Evolutionary conservation across 2,888 invertebrate species (phyloP), one percentile per base, ranked within the genome.

Genomic region (Callinectes sapidus): DNA sequence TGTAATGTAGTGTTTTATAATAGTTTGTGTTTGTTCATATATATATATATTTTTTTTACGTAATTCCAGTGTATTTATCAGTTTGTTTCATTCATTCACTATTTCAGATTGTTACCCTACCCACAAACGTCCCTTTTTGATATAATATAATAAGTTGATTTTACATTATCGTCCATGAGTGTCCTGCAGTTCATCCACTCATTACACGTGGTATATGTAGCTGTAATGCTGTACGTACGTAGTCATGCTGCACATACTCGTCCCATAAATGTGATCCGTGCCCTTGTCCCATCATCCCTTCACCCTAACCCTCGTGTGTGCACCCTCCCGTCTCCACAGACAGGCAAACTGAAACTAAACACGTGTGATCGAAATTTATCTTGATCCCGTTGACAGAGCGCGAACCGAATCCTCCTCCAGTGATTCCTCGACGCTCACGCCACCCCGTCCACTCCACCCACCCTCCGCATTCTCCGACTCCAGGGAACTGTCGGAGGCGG

Each of bases 391-490:
- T 85, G 61, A 66, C 89, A 93, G 92, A 91, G 61, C 85, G 61
- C 92, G 88, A 8, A 93, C 87, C 61, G 92, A 93, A 61, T 93
- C 92, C 55, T 91, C 92, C 66, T 93, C 92, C 16, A 93, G 92
- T 35, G 92, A 93, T 54, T 81, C 85, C 55, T 93, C 92, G 23
- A 86, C 90, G 55, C 48, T 92, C 87, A 92, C 92, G 16, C 92
- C 93, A 18, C 94, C 91, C 48, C 93, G 92, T 87, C 95, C 95
- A n/a, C 94, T 95, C 32, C 95, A 94, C 71, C 95, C 95, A 10
- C 95, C 95, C 87, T 94, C 95, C 14, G 95, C 95, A 3, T 95
- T 95, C 94, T 95, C 95, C 13, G 95, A 95, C 93, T 94, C 95
- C 28, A 94, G 94, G 77, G 95, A 95, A 90, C 93, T 95, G 77